phyloP scores from a whole-genome alignment of 1,140 invertebrate species.

The Conus ventricosus region DNA sequence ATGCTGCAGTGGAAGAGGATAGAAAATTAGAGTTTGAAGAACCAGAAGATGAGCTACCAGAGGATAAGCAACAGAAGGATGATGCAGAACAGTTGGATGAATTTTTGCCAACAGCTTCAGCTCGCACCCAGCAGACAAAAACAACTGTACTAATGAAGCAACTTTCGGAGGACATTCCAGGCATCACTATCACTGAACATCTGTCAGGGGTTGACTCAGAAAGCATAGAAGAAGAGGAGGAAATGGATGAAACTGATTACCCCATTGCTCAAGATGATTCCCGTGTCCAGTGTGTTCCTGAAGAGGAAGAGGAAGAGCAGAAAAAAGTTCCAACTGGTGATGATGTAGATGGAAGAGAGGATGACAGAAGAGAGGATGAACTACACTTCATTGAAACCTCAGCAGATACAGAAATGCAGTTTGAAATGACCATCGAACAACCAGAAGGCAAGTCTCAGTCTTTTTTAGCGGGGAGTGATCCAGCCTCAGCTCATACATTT shows the following conservation, averaged over 20 bases:
- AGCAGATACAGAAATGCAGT: conserved; percentile 29
- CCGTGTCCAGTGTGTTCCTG: conserved; percentile 52
- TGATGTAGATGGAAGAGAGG: conserved; percentile 34
- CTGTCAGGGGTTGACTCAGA: conserved; percentile 76
- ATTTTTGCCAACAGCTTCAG: background rate
- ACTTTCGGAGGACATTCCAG: conserved; percentile 79
- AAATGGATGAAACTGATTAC: conserved; percentile 32
- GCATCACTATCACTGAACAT: conserved; percentile 83
- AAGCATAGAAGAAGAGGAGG: conserved; percentile 34
- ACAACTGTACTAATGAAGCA: conserved; percentile 58
- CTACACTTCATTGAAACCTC: conserved; percentile 8
- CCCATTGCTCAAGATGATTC: conserved; percentile 36
- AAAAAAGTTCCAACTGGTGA: conserved; percentile 20
- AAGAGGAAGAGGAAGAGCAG: conserved; percentile 53
- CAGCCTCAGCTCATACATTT: conserved; percentile 42
- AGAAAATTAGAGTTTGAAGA: conserved; percentile 40
- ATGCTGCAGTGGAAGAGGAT: conserved; percentile 41
- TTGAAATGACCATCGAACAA: conserved; percentile 31
- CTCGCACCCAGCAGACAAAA: conserved; percentile 25
- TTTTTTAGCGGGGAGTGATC: conserved; percentile 45
- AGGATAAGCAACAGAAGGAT: conserved; percentile 37
- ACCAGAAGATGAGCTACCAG: conserved; percentile 24
- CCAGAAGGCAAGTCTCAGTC: conserved; percentile 37
- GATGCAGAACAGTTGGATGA: conserved; percentile 22
- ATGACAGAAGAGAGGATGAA: conserved; percentile 31